Evolutionary conservation across 2,113 vertebrate genomes (phyloP).

Genomic region (Thunnus maccoyii): DNA sequence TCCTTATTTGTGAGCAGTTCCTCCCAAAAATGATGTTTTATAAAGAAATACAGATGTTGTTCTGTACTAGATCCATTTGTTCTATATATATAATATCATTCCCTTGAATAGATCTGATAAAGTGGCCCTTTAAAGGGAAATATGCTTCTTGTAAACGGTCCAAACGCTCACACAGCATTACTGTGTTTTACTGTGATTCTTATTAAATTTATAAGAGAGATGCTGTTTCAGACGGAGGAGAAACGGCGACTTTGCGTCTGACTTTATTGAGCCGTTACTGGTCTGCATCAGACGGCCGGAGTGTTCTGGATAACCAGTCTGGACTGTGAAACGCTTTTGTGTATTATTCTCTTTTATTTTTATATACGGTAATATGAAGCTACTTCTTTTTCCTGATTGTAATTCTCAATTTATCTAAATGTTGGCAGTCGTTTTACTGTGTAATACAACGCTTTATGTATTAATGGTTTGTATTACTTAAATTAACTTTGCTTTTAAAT

Average conservation of each 20-base stretch:
- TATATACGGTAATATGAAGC: too few relatives aligned
- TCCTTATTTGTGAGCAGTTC: too few relatives aligned
- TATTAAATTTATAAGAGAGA: conserved; percentile 71
- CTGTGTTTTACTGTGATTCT: conserved; percentile 64
- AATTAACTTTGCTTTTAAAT: too few relatives aligned
- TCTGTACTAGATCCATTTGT: conserved; percentile 33
- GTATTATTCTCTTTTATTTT: too few relatives aligned
- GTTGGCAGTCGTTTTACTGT: too few relatives aligned
- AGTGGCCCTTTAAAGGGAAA: conserved; percentile 36
- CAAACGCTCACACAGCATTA: conserved; percentile 32
- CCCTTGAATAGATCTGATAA: conserved; percentile 10
- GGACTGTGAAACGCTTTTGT: neutral
- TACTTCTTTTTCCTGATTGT: too few relatives aligned
- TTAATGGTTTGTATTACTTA: too few relatives aligned
- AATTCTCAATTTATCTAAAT: too few relatives aligned
- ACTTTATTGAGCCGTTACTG: conserved; percentile 66
- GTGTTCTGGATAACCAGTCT: conserved; percentile 7
- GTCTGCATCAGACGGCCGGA: conserved; percentile 34
- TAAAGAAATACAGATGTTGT: conserved; percentile 17
- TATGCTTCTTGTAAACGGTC: conserved; percentile 52
- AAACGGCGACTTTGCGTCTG: conserved; percentile 16
- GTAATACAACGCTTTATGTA: too few relatives aligned
- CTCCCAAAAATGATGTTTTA: neutral
- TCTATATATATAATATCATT: conserved; percentile 1
- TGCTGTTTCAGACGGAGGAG: conserved; percentile 63